A percentile compares a stretch with the other conserved stretches of the same genome.
Conservation (phyloP, 1,140 invertebrate species). For the Drosophila tropicalis region DNA sequence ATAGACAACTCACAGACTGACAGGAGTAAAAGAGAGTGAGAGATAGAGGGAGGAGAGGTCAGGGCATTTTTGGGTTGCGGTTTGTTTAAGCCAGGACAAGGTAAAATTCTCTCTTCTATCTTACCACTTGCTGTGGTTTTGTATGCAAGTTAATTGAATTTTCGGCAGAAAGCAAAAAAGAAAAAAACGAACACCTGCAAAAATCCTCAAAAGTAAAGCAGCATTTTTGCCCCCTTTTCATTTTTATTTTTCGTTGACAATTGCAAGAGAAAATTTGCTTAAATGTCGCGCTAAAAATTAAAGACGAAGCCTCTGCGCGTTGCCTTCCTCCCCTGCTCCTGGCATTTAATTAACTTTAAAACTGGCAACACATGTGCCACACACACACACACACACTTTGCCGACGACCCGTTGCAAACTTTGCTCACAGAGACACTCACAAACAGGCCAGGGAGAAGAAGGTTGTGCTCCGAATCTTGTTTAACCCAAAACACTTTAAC, state of each 20-base stretch:
- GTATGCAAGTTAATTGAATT: slow-evolving; percentile 73
- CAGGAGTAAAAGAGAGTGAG: background rate
- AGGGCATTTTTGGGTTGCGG: slow-evolving; percentile 40
- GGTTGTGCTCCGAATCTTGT: slow-evolving; percentile 26
- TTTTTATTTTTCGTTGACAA: slow-evolving; percentile 47
- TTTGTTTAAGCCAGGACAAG: slow-evolving; percentile 18
- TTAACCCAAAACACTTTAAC: slow-evolving; percentile 53
- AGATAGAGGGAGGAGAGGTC: too few relatives aligned
- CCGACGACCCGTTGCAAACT: slow-evolving; percentile 1
- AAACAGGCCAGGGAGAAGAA: too few relatives aligned
- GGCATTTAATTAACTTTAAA: slow-evolving; percentile 74
- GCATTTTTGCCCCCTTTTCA: too few relatives aligned
- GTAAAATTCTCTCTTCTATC: background rate
- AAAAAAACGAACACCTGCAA: slow-evolving; percentile 5
- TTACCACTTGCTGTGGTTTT: slow-evolving; percentile 50
- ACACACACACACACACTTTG: background rate
- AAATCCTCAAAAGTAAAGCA: slow-evolving; percentile 4
- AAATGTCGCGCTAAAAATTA: slow-evolving; percentile 39
- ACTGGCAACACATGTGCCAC: slow-evolving; percentile 39
- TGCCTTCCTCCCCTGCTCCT: background rate
- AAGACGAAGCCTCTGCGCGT: background rate
- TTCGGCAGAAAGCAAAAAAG: slow-evolving; percentile 35
- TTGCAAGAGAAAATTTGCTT: too few relatives aligned
- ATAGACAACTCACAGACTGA: slow-evolving; percentile 24
- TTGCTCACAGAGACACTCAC: background rate